phyloP scores from a whole-genome alignment of 2,888 invertebrate species.

The Tachina lurida region DNA sequence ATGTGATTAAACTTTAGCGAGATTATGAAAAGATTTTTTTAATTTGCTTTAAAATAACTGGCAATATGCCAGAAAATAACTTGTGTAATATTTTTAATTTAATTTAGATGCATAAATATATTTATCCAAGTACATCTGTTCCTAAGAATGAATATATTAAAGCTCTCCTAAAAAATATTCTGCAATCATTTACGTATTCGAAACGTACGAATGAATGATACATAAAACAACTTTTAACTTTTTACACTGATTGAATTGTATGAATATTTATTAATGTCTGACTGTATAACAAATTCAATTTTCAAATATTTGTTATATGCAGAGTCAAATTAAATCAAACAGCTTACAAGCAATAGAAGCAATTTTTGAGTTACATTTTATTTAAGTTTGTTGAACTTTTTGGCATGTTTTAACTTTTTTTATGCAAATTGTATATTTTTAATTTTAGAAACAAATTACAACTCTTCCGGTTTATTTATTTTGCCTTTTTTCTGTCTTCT shows the following conservation, averaged over 20 bases:
- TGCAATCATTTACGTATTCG: constrained; percentile 6
- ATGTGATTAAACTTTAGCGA: too few species aligned
- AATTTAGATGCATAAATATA: too few species aligned
- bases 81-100: too few species aligned
- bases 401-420: not conserved
- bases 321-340: constrained; percentile 52
- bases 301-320: constrained; percentile 51
- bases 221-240: constrained; percentile 36
- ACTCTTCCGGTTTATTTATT: constrained; percentile 44
- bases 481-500: not conserved
- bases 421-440: constrained; percentile 45
- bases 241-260: constrained; percentile 59
- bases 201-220: not conserved
- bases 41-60: too few species aligned
- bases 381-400: constrained; percentile 41
- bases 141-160: too few species aligned
- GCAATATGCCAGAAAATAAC: too few species aligned
- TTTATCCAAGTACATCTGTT: too few species aligned
- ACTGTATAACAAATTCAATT: constrained; percentile 66
- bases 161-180: not conserved
- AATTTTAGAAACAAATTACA: constrained; percentile 42
- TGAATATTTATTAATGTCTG: constrained; percentile 66
- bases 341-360: constrained; percentile 8
- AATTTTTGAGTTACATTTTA: constrained; percentile 21
- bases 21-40: too few species aligned